Base-by-base conservation (phyloP, 1,140 invertebrate genomes). In the Pseudomyrmex cubaensis region DNA sequence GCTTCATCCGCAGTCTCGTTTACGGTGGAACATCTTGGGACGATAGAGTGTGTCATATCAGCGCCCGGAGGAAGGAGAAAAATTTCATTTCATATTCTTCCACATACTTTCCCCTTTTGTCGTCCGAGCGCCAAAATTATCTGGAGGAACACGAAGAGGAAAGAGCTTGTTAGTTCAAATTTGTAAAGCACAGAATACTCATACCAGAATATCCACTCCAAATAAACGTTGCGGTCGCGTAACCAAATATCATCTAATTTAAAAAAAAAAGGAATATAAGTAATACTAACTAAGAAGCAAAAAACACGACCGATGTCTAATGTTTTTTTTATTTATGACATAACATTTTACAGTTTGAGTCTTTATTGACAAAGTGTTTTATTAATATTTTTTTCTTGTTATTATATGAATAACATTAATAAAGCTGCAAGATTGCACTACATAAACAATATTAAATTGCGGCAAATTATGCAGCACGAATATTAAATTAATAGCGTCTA, bases 61-160 rank as follows among this genome's bases (percentile, higher is more conserved):
- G 72, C 59, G 13, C 25, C 22, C 35, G 67, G 35, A 8, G 48
- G 67, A 82, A 76, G 56, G 17, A 67, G 67, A 72, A 73, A 84
- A 88, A 84, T 80, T 80, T 89, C 76, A 78, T 88, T 82, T 72
- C 57, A 61, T 64, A 86, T 84, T 70, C 70, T 56, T 20, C 57
- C 52, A 69, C 66, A 69, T 57, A 73, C 59, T 83, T 59, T 63
- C n/a, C 17, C 15, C 59, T 61, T 54, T 82, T 72, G 66, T 52
- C 64, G 22, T 61, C 56, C 84, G 61, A 76, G 17, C 48, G 25
- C 70, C 75, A 52, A 86, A 87, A 87, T 87, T 86, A 83, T 76
- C 54, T 46, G 44, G 52, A 48, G 69, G 5, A 35, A 85, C 35
- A 62, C 8, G 77, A 63, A 13, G 35, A 44, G 3, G 12, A 20